These are phyloP conservation scores for Pinctada fucata DNA, from an alignment of 2,888 invertebrate species.

Conservation along the genomic window DNA sequence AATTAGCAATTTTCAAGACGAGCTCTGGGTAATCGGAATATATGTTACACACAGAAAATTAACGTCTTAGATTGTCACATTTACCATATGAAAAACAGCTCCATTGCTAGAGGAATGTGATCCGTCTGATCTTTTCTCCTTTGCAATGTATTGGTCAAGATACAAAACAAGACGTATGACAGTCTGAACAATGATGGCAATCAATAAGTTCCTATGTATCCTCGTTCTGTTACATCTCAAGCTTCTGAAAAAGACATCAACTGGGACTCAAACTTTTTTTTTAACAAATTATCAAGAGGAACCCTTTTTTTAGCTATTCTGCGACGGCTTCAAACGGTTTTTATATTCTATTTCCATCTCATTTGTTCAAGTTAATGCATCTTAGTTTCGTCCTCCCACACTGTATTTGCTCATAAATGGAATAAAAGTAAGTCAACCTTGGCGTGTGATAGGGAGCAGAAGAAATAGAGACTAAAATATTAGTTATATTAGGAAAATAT, in stretches of 20 bases:
- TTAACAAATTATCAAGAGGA: not conserved
- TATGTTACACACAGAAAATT: not conserved
- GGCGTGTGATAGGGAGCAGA: too few species aligned
- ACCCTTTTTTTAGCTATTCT: too few species aligned
- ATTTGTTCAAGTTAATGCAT: too few species aligned
- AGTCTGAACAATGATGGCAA: slow-evolving; percentile 84
- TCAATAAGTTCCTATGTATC: slow-evolving; percentile 90
- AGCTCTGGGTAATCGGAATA: not conserved
- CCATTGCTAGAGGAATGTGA: slow-evolving; percentile 65
- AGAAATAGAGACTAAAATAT: too few species aligned
- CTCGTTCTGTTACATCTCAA: slow-evolving; percentile 89
- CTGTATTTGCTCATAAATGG: too few species aligned
- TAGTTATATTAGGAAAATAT: too few species aligned
- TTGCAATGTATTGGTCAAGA: slow-evolving; percentile 77
- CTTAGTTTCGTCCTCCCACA: too few species aligned
- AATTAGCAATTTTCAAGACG: too few species aligned
- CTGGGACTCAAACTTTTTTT: not conserved
- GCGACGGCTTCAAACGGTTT: too few species aligned
- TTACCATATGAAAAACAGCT: slow-evolving; percentile 77
- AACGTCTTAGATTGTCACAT: not conserved
- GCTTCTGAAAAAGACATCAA: slow-evolving; percentile 79
- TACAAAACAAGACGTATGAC: slow-evolving; percentile 77
- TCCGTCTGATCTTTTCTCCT: slow-evolving; percentile 78
- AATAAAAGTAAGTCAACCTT: too few species aligned
- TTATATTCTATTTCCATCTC: too few species aligned